A percentile compares a stretch with the other conserved stretches of the same genome.
Conservation (phyloP, 53 echinoderm and acorn worm genomes). For the Pentamera pediparva region DNA sequence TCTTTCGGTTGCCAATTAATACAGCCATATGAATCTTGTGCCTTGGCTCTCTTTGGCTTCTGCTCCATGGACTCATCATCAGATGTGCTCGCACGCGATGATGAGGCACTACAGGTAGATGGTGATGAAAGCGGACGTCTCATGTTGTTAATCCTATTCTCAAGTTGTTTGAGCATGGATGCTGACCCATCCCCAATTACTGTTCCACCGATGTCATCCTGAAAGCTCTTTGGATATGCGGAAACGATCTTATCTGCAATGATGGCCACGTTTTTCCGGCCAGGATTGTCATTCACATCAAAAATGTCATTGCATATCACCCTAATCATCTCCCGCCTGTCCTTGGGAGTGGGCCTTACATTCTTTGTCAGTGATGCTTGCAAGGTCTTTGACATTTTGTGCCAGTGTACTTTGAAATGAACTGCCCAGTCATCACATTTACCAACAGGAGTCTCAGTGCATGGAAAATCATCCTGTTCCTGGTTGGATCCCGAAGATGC, state of each 20-base stretch:
- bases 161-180: not conserved
- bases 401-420: not conserved
- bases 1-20: constrained; percentile 7
- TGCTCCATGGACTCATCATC: not conserved
- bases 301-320: not conserved
- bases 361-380: not conserved
- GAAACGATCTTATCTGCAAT: not conserved
- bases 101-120: not conserved
- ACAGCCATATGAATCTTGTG: not conserved
- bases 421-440: not conserved
- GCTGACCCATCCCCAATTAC: not conserved
- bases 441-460: not conserved
- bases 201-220: not conserved
- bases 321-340: not conserved
- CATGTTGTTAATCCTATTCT: constrained; percentile 4
- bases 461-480: no score
- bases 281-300: not conserved
- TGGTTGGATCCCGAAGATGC: no score
- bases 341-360: not conserved
- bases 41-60: not conserved
- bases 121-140: not conserved
- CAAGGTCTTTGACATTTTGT: constrained; percentile 1
- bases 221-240: not conserved
- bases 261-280: not conserved
- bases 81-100: not conserved